phyloP scores from a whole-genome alignment of 2,888 invertebrate species.

The Ormyrus nitidulus region DNA sequence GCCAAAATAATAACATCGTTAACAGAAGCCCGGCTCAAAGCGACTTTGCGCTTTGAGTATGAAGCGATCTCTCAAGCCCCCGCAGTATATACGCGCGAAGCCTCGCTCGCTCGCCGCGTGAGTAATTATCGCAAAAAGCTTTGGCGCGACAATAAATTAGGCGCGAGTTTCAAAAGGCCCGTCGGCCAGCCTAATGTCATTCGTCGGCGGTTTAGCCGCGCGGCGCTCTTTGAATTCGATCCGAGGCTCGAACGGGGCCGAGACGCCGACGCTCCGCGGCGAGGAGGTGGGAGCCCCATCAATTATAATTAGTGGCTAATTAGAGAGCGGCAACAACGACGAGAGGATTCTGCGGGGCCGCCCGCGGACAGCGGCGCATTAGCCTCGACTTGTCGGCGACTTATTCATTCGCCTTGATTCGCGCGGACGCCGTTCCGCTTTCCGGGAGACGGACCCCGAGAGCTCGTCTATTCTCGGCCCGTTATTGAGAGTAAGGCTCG shows the following conservation, averaged over 20 bases:
- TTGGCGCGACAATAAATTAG: conserved; percentile 35
- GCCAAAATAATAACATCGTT: no score
- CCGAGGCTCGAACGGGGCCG: neutral
- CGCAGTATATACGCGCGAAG: no score
- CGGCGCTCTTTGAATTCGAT: conserved; percentile 49
- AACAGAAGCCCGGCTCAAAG: neutral
- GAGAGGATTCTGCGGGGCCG: conserved; percentile 26
- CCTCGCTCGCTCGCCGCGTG: neutral
- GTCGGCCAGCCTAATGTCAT: neutral
- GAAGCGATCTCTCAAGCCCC: conserved; percentile 11
- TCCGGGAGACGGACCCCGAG: neutral
- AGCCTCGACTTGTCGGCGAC: conserved; percentile 45
- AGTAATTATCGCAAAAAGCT: conserved; percentile 39
- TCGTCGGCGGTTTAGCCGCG: neutral
- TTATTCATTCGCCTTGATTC: conserved; percentile 43
- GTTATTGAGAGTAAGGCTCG: conserved; percentile 25
- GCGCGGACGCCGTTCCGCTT: conserved; percentile 8
- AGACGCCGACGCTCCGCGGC: neutral
- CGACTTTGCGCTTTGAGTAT: neutral
- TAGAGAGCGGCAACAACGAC: conserved; percentile 40
- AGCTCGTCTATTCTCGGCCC: conserved; percentile 35
- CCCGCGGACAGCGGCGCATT: conserved; percentile 27
- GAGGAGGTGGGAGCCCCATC: conserved; percentile 20
- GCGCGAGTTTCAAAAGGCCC: conserved; percentile 44
- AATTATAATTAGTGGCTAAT: conserved; percentile 57